Evolutionary conservation across 2,113 vertebrate species (phyloP).

Genomic region (Romanogobio albipinnatus): DNA sequence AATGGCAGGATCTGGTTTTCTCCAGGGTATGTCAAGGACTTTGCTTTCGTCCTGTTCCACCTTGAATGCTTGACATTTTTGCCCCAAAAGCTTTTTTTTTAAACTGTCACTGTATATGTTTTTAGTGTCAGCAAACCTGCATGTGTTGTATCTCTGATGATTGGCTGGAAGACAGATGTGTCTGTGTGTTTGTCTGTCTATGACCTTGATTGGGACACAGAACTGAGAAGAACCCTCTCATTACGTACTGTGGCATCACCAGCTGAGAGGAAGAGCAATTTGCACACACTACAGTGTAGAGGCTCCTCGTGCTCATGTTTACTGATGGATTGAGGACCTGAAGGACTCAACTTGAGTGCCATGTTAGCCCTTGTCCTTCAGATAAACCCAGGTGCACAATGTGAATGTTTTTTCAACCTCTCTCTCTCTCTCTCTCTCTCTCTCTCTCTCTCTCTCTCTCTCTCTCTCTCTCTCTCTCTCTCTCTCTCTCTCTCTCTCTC

Average conservation of each 20-base stretch:
- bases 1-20: neutral
- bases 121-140: neutral
- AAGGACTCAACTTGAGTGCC: constrained; percentile 9
- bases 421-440: too few relatives aligned
- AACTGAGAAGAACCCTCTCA: neutral
- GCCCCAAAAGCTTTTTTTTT: neutral
- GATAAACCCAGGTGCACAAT: neutral
- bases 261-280: constrained; percentile 41
- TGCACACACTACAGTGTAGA: constrained; percentile 21
- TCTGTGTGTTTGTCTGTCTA: neutral
- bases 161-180: neutral
- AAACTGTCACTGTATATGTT: neutral
- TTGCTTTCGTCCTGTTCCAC: neutral
- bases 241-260: neutral
- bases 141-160: constrained; percentile 32
- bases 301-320: neutral
- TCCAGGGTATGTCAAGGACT: neutral
- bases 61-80: neutral
- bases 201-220: constrained; percentile 31
- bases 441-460: neutral
- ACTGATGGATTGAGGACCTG: constrained; percentile 15
- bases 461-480: neutral
- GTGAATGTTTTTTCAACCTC: neutral
- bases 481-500: neutral
- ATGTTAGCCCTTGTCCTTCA: constrained; percentile 19